Base-by-base conservation (phyloP, 2,113 vertebrate species). In the Dicaeum eximium region DNA sequence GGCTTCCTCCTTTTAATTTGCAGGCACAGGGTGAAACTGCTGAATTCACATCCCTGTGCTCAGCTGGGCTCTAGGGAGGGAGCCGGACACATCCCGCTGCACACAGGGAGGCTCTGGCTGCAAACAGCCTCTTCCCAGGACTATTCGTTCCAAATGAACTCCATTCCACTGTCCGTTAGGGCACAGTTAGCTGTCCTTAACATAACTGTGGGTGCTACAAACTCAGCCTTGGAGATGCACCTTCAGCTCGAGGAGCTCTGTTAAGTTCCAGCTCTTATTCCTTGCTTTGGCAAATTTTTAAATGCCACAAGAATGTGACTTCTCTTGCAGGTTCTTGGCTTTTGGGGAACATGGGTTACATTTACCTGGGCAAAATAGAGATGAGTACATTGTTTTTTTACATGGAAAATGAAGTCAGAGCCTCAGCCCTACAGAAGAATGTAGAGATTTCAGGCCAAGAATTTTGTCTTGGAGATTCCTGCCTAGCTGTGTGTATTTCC, bases 261-360 rank as follows among this genome's bases (percentile, higher is more conserved):
- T 14, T 60, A 60, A 75, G 65, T 42, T 51, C 35, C 53, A 53
- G 57, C 11, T 79, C 38, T 51, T 86, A 65, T 30, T 87, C 40
- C 57, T 92, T 73, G 45, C 78, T 91, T 91, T 80, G 87, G 93
- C 87, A 72, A 94, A 85, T 66, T 64, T 50, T 70, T 69, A 35
- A 57, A 50, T 95, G 53, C 87, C 35, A 0, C 84, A 91, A 77
- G 87, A 87, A 86, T 72, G 77, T 71, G 45, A 66, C 58, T 73
- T 91, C 79, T 83, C 75, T 47, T 72, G 54, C 38, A 50, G 23
- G 37, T 56, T 37, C 15, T 58, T 16, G 7, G 82, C 51, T 84
- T 66, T 86, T 40, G 44, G 65, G 61, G 57, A 92, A 80, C 6
- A 1, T 44, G 35, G 92, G 35, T 70, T 80, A 77, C 80, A 25